Conservation (phyloP, 2,797 vertebrate genomes). For the Rhodeus uyekii region DNA sequence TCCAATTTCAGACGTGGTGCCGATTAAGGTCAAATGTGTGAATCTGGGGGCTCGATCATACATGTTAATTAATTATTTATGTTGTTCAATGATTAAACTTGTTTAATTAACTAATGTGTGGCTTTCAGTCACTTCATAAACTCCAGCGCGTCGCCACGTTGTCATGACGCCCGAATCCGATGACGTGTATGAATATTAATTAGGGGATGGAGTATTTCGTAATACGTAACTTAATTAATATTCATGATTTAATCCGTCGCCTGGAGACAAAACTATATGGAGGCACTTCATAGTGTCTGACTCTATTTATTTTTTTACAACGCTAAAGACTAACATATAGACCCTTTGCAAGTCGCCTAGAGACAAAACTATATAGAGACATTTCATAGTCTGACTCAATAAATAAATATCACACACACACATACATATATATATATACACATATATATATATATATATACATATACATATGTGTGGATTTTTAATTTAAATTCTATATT, state of each 20-base stretch:
- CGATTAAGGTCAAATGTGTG: background rate
- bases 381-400: too few relatives aligned
- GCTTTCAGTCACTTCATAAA: background rate
- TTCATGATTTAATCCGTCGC: slow-evolving; percentile 5
- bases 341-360: too few relatives aligned
- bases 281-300: too few relatives aligned
- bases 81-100: background rate
- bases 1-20: slow-evolving; percentile 22
- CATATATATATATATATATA: too few relatives aligned
- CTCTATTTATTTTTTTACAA: too few relatives aligned
- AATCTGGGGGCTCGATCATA: slow-evolving; percentile 44
- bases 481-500: too few relatives aligned
- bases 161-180: slow-evolving; percentile 20
- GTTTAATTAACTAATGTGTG: background rate
- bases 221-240: background rate
- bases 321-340: too few relatives aligned
- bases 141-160: slow-evolving; percentile 34
- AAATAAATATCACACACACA: too few relatives aligned
- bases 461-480: too few relatives aligned
- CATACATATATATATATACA: too few relatives aligned
- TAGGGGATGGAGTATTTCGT: background rate
- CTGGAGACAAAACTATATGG: background rate
- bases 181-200: slow-evolving; percentile 11
- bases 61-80: slow-evolving; percentile 24
- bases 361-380: too few relatives aligned